Percentiles rank a stretch among this genome's conserved stretches.
Evolutionary conservation across 2,113 vertebrate species (phyloP).

Genomic region (Centropus unirufus): DNA sequence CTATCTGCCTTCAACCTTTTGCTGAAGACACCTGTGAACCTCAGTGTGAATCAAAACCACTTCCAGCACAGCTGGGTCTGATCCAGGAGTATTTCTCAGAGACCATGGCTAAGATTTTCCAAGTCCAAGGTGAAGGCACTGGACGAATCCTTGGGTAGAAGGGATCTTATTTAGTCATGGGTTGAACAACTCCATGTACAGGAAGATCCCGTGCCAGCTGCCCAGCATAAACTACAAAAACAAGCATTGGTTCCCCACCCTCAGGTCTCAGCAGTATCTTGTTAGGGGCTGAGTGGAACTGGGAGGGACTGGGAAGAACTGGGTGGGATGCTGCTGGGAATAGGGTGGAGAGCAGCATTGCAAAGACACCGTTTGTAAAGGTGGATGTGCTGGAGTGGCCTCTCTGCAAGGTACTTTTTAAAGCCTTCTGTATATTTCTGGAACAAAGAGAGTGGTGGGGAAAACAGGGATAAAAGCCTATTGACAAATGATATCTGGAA

Average conservation of each 20-base stretch:
- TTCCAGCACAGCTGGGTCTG: not conserved
- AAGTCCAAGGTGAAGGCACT: not conserved
- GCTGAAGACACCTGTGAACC: not conserved
- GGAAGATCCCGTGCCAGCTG: not conserved
- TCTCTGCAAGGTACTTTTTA: constrained; percentile 7
- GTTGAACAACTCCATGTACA: accelerated
- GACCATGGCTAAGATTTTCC: not conserved
- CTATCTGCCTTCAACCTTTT: not conserved
- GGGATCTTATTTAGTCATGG: accelerated
- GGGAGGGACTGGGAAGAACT: not conserved
- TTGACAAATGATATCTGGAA: constrained; percentile 45
- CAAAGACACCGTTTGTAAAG: not conserved
- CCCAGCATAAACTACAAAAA: not conserved
- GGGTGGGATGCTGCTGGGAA: not conserved
- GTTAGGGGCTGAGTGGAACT: not conserved
- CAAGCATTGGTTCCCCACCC: accelerated
- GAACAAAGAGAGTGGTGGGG: constrained; percentile 40
- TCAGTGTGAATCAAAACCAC: not conserved
- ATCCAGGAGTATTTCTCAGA: not conserved
- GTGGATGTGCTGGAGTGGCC: not conserved
- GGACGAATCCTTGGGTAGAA: not conserved
- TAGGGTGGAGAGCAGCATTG: not conserved
- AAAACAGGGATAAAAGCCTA: not conserved
- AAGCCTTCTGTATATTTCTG: not conserved
- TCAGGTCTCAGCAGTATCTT: not conserved